phyloP scores from a whole-genome alignment of 1,140 invertebrate species.

The Sipha flava region DNA sequence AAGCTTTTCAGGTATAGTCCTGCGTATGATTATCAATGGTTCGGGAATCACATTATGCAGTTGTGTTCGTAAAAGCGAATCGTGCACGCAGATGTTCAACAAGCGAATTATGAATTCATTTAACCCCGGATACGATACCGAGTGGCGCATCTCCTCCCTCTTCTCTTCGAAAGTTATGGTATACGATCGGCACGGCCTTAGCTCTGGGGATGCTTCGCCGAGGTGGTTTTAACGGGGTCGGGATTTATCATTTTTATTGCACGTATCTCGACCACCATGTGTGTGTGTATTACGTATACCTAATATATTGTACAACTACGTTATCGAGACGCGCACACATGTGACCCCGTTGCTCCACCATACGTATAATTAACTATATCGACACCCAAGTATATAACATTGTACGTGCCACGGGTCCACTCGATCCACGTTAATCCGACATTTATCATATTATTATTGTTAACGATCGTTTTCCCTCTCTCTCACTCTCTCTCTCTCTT shows the following conservation, averaged over 20 bases:
- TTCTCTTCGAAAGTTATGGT: too few species aligned
- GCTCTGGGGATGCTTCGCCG: neutral
- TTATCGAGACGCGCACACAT: neutral
- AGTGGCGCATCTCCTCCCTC: neutral
- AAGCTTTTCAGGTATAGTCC: too few species aligned
- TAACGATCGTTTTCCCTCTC: neutral
- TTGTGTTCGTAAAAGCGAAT: too few species aligned
- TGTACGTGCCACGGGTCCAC: neutral
- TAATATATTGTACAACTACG: neutral
- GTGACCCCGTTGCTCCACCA: neutral
- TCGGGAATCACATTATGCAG: too few species aligned
- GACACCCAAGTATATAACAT: neutral
- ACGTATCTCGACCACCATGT: neutral
- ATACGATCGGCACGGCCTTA: neutral
- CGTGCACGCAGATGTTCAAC: neutral
- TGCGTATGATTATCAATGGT: too few species aligned
- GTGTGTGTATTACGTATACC: neutral
- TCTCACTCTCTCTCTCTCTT: neutral
- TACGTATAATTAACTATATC: neutral
- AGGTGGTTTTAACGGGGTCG: neutral
- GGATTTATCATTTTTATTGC: conserved; percentile 28
- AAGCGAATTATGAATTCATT: neutral
- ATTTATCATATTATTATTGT: conserved; percentile 6
- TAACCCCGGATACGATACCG: neutral
- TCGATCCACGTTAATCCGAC: conserved; percentile 2